Percentiles rank a stretch among this genome's conserved stretches.
These are phyloP conservation scores for Sylvia borin DNA, from an alignment of 2,797 vertebrate species.

Conservation along the genomic window DNA sequence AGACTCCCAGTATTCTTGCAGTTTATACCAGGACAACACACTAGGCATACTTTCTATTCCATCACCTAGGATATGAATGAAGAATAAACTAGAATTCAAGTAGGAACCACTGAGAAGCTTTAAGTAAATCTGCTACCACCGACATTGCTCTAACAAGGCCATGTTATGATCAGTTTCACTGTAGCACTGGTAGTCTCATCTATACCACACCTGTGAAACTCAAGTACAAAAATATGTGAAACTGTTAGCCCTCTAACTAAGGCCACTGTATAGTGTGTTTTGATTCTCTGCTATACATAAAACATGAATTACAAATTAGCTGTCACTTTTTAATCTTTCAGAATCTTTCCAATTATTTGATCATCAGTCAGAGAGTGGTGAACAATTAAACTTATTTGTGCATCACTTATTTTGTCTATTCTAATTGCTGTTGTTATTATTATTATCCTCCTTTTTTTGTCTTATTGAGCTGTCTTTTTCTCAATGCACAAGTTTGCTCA, in stretches of 20 bases:
- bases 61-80: neutral
- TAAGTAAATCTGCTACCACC: neutral
- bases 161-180: neutral
- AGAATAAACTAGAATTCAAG: neutral
- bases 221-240: neutral
- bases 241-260: neutral
- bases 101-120: neutral
- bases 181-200: neutral
- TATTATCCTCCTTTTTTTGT: neutral
- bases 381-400: neutral
- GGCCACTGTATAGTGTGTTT: neutral
- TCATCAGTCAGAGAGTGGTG: fast-evolving
- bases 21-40: neutral
- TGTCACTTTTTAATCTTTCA: neutral
- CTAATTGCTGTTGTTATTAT: neutral
- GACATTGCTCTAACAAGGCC: neutral
- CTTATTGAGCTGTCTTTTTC: neutral
- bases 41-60: neutral
- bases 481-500: neutral
- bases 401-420: neutral
- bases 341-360: neutral
- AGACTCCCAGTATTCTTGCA: neutral
- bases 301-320: neutral
- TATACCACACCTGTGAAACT: neutral
- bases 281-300: neutral